A percentile compares a stretch with the other conserved stretches of the same genome.
These are phyloP conservation scores for Gopherus flavomarginatus DNA, from an alignment of 2,113 vertebrate genomes.

Conservation along the genomic window DNA sequence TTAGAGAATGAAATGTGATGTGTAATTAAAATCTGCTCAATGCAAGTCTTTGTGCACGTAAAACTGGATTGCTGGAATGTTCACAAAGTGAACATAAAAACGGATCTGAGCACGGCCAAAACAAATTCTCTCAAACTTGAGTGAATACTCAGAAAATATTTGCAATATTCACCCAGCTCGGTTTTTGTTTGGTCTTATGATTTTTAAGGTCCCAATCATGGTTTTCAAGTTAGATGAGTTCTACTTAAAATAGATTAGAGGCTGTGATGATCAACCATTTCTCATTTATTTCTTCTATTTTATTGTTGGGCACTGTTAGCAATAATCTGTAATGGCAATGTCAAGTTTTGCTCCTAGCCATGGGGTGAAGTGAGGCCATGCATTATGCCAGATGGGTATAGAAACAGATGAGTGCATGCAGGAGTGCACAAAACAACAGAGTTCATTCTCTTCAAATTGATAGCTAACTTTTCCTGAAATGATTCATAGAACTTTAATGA, in stretches of 20 bases:
- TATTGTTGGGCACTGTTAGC: not conserved
- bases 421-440: constrained; percentile 15
- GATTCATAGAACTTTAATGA: not conserved
- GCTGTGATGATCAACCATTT: not conserved
- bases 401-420: not conserved
- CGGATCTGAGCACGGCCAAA: not conserved
- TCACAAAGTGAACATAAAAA: not conserved
- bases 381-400: not conserved
- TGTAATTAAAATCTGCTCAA: not conserved
- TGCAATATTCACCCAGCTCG: not conserved
- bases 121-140: not conserved
- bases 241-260: not conserved
- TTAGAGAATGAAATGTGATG: not conserved
- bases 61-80: not conserved
- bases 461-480: constrained; percentile 4
- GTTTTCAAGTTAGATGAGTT: not conserved
- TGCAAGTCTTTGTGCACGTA: not conserved
- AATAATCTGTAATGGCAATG: not conserved
- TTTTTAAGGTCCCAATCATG: not conserved
- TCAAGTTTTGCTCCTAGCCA: not conserved
- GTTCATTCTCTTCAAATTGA: constrained; percentile 12
- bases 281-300: not conserved
- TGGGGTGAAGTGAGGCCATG: constrained; percentile 1
- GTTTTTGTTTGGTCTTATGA: not conserved
- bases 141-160: not conserved